A percentile compares a stretch with the other conserved stretches of the same genome.
Evolutionary conservation across 2,113 vertebrate species (phyloP).

Genomic region (Rhipidura dahli): DNA sequence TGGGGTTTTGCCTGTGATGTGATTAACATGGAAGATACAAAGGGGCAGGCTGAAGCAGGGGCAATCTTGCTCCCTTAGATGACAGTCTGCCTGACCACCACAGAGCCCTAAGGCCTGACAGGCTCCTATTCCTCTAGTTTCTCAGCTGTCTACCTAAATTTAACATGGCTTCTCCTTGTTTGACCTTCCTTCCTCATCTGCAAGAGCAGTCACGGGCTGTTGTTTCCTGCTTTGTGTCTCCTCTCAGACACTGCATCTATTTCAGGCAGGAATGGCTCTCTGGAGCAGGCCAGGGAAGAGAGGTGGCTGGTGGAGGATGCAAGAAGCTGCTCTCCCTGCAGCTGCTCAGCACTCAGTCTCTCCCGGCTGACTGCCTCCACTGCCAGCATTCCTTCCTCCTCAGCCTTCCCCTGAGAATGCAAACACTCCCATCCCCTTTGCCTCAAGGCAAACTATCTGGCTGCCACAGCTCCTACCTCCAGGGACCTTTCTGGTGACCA

Average conservation of each 20-base stretch:
- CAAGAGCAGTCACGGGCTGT: background rate
- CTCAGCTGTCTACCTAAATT: background rate
- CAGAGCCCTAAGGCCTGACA: fast-evolving
- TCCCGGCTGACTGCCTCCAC: background rate
- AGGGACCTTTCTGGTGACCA: background rate
- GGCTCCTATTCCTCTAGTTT: background rate
- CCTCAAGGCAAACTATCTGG: background rate
- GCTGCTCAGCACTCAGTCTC: background rate
- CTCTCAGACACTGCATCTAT: fast-evolving
- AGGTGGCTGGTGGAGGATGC: fast-evolving
- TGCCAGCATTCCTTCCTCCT: background rate
- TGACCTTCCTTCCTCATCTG: background rate
- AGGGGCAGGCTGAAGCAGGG: background rate
- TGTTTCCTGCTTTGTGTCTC: fast-evolving
- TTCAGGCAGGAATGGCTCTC: background rate
- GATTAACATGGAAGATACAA: background rate
- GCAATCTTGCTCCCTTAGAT: background rate
- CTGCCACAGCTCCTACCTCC: background rate
- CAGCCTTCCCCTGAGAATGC: background rate
- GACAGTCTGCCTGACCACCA: background rate
- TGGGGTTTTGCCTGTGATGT: background rate
- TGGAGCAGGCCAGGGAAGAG: background rate
- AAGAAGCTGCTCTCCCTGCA: fast-evolving
- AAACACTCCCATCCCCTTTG: background rate
- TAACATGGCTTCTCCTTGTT: background rate